Conservation (phyloP, 2,888 invertebrate species). For the Cheilosia impressa region DNA sequence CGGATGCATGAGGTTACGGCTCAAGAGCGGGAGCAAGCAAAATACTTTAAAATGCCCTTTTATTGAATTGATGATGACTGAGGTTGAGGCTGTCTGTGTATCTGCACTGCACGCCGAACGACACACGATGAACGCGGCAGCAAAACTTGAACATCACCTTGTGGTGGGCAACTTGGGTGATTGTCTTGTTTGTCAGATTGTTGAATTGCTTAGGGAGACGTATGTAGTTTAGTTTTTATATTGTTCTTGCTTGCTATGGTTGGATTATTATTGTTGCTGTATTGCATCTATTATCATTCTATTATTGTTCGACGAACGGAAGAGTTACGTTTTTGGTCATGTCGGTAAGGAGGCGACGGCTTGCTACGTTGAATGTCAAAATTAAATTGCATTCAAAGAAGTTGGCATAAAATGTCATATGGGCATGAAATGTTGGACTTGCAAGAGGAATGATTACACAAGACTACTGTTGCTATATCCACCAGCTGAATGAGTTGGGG, state of each 20-base stretch:
- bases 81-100: slow-evolving; percentile 53
- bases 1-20: slow-evolving; percentile 19
- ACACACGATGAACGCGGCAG: slow-evolving; percentile 30
- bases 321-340: slow-evolving; percentile 44
- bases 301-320: slow-evolving; percentile 23
- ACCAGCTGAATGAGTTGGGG: too few species aligned
- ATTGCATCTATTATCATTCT: slow-evolving; percentile 65
- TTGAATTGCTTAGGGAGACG: slow-evolving; percentile 63
- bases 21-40: slow-evolving; percentile 64
- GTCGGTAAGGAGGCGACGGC: slow-evolving; percentile 17
- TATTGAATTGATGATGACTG: slow-evolving; percentile 66
- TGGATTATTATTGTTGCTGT: slow-evolving; percentile 30
- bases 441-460: background rate
- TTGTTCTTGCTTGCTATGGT: slow-evolving; percentile 41
- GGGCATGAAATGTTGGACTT: slow-evolving; percentile 3
- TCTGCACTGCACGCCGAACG: slow-evolving; percentile 25
- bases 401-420: slow-evolving; percentile 14
- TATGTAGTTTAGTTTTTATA: slow-evolving; percentile 51
- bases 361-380: slow-evolving; percentile 40
- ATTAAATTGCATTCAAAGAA: slow-evolving; percentile 16
- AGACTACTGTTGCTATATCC: too few species aligned
- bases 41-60: slow-evolving; percentile 75
- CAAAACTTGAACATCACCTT: slow-evolving; percentile 49
- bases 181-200: slow-evolving; percentile 73
- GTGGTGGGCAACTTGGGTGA: slow-evolving; percentile 55